A percentile compares a stretch with the other conserved stretches of the same genome.
Evolutionary conservation across 1,140 invertebrate species (phyloP).

Genomic region (Elymnias hypermnestra): DNA sequence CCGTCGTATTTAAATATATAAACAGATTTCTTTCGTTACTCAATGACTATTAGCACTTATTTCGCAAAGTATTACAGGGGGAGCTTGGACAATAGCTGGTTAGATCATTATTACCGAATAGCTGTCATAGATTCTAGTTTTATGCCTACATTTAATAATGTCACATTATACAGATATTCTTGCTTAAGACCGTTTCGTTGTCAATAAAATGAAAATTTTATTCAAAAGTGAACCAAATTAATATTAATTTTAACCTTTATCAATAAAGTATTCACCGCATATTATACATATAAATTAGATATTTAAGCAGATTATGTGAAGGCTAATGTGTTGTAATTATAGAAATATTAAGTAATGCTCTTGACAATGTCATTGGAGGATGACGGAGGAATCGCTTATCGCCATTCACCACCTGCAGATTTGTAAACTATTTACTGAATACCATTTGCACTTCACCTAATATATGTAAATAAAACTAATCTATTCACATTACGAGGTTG

Average conservation of each 20-base stretch:
- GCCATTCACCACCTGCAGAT: conserved; percentile 13
- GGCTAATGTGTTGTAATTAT: conserved; percentile 13
- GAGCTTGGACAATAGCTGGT: conserved; percentile 18
- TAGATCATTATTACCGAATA: conserved; percentile 16
- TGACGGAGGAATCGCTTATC: conserved; percentile 5
- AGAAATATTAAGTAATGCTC: conserved; percentile 9
- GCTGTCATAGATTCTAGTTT: conserved; percentile 2
- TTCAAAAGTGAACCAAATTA: background rate
- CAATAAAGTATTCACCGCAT: background rate
- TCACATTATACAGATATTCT: background rate
- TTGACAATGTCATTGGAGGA: conserved; percentile 9
- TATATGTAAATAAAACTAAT: background rate
- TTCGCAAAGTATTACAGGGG: conserved; percentile 17
- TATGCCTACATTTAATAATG: background rate
- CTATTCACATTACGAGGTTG: no score
- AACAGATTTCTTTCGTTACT: background rate
- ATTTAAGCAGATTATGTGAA: conserved; percentile 2
- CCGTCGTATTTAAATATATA: no score
- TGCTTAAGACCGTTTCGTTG: background rate
- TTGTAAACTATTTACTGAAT: background rate
- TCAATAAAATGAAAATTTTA: background rate
- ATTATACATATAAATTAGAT: background rate
- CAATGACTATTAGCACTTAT: background rate
- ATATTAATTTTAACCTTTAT: background rate
- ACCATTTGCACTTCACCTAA: background rate